Evolutionary conservation across 1,140 invertebrate genomes (phyloP), one percentile per base, ranked within the genome.

Genomic region (Thrips palmi): DNA sequence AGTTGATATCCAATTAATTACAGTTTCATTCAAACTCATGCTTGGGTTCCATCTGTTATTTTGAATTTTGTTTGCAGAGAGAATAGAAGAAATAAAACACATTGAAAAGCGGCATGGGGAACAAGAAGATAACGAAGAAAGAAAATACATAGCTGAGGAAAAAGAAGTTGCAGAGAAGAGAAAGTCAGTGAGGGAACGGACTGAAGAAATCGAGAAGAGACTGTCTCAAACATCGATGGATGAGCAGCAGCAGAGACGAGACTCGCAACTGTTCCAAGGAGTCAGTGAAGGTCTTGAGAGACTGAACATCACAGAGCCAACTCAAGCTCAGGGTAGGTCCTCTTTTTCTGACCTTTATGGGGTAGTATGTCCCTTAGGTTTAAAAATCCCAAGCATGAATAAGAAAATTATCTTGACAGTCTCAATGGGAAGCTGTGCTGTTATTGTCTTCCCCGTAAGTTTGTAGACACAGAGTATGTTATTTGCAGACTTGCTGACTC

Each of bases 101-200:
- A 29, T 33, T 41, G 24, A 32, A 47, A 28, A 34, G 32, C 15
- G 22, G 41, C 28, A 65, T 73, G 53, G 60, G 65, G 46, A 17
- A 27, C 10, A 17, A 35, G 27, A 40, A 33, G 38, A 40, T 33
- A 31, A 40, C 28, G 67, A 74, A 49, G 70, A 75, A 56, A 63
- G 65, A 23, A 77, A 77, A 52, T 77, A 77, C 49, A 74, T 71
- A 5, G 74, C 71, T 15, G 74, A 79, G 53, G 74, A 77, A 47
- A 78, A 77, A 49, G 66, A 65, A 18, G 57, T 75, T 2, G 62
- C 70, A 45, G 49, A 51, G 32, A 55, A 42, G 57, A 61, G 40
- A 39, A 51, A 33, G 49, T 60, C 40, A 22, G 49, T 63, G 24
- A 61, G 60, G 48, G 60, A 59, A 43, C 61, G 62, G 38, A 60